A percentile compares a stretch with the other conserved stretches of the same genome.
These are phyloP conservation scores for Pituophis catenifer DNA, from an alignment of 2,113 vertebrate genomes.

Conservation along the genomic window DNA sequence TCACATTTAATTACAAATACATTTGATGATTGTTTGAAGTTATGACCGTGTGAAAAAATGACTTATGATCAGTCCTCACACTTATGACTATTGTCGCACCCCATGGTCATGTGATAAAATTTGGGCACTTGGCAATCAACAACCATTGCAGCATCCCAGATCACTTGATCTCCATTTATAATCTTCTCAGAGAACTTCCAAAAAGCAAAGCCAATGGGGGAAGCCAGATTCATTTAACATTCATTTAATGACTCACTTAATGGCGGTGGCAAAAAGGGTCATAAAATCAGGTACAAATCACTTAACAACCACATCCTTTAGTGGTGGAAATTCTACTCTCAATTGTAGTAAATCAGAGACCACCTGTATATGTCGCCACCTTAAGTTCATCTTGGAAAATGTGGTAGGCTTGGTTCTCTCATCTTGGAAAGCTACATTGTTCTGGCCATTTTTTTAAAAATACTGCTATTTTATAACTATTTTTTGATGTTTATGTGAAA, in stretches of 20 bases:
- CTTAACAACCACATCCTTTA: background rate
- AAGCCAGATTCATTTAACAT: background rate
- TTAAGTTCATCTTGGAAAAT: background rate
- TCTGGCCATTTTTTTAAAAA: background rate
- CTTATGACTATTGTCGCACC: background rate
- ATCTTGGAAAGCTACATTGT: background rate
- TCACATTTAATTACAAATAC: background rate
- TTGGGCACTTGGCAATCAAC: background rate
- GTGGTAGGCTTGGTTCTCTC: background rate
- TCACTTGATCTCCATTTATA: background rate
- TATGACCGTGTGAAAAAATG: background rate
- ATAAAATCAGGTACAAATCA: background rate
- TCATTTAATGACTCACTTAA: background rate
- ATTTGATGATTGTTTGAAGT: background rate
- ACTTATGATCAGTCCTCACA: background rate
- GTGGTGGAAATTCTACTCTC: background rate
- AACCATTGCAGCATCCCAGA: background rate
- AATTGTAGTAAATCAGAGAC: background rate
- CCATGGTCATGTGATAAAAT: background rate
- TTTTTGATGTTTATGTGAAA: background rate
- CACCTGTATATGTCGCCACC: background rate
- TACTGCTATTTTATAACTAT: background rate
- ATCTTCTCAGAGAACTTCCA: background rate
- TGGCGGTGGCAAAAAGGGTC: background rate
- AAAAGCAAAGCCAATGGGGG: background rate